phyloP scores from a whole-genome alignment of 2,113 vertebrate genomes.

The Corydoras maculifer region DNA sequence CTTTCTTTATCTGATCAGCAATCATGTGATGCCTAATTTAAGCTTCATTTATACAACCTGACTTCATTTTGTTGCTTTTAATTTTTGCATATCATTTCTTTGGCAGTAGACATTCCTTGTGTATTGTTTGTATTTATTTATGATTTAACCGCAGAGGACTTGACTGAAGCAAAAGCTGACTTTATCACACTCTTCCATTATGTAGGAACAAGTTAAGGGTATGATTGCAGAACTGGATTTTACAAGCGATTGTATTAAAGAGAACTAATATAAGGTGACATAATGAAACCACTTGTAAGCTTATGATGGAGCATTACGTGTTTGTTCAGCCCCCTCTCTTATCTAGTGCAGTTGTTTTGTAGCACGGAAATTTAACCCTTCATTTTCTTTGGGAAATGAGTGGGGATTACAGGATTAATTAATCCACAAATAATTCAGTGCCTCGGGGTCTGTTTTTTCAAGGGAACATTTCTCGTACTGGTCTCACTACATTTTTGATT shows the following conservation, averaged over 20 bases:
- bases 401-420: conserved; percentile 65
- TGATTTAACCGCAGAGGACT: conserved; percentile 82
- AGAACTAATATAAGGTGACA: conserved; percentile 52
- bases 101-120: conserved; percentile 97
- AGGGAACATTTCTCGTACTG: conserved; percentile 75
- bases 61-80: conserved; percentile 56
- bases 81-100: conserved; percentile 76
- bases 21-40: conserved; percentile 68
- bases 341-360: conserved; percentile 57
- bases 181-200: conserved; percentile 68
- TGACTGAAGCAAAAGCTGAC: conserved; percentile 50
- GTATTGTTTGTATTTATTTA: conserved; percentile 97
- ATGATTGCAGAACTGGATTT: conserved; percentile 75
- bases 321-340: conserved; percentile 61
- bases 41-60: conserved; percentile 68
- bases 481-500: conserved; percentile 78
- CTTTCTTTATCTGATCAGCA: conserved; percentile 55
- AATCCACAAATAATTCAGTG: conserved; percentile 74
- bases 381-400: conserved; percentile 60
- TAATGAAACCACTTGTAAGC: conserved; percentile 61
- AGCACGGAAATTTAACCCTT: conserved; percentile 68
- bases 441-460: conserved; percentile 60
- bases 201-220: conserved; percentile 75
- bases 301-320: conserved; percentile 78
- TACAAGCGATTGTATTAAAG: conserved; percentile 76